Conservation (phyloP, 2,113 vertebrate genomes). For the Ptilorrhoa leucosticta region DNA sequence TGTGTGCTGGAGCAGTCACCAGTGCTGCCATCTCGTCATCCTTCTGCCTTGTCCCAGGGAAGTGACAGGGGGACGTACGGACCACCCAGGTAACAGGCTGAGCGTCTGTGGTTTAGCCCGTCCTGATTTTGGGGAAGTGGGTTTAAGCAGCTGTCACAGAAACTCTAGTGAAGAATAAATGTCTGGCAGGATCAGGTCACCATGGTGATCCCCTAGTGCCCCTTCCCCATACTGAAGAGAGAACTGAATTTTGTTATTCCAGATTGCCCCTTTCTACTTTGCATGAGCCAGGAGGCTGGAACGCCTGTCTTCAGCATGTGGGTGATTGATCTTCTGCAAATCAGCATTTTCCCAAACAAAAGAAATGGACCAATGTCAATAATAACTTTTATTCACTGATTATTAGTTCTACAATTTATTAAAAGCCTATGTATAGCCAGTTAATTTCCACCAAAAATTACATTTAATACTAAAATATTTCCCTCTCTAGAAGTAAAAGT, state of each 20-base stretch:
- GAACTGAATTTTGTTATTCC: neutral
- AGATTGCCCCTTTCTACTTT: neutral
- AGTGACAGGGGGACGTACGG: neutral
- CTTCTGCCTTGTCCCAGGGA: neutral
- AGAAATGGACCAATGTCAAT: neutral
- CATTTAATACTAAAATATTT: neutral
- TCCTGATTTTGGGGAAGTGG: neutral
- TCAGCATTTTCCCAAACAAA: neutral
- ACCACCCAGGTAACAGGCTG: neutral
- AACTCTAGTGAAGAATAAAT: neutral
- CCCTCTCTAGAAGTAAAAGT: neutral
- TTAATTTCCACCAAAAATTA: neutral
- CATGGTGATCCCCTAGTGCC: neutral
- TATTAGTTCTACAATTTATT: neutral
- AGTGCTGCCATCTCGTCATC: accelerated
- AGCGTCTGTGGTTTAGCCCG: neutral
- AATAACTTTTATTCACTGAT: neutral
- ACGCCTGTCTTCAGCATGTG: neutral
- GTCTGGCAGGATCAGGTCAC: neutral
- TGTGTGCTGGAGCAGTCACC: neutral
- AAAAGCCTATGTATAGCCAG: neutral
- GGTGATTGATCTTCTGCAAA: neutral
- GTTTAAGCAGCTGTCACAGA: neutral
- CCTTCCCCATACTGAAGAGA: neutral
- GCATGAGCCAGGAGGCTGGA: neutral